Evolutionary conservation across 37 sponge, comb jelly and placozoan genomes (phyloP), one percentile per base, ranked within the genome.

Genomic region (Haliclona indistincta): DNA sequence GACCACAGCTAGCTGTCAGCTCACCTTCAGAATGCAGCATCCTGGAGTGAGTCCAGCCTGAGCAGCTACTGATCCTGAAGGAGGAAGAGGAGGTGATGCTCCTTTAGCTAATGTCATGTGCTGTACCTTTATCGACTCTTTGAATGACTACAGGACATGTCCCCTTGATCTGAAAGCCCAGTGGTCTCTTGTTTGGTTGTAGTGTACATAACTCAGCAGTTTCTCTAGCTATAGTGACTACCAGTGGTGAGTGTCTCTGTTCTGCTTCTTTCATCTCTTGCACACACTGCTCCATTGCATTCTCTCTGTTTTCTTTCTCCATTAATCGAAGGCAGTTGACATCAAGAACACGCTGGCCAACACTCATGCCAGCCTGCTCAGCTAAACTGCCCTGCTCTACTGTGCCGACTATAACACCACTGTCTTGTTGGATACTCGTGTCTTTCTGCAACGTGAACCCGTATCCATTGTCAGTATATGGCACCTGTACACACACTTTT

Each of bases 161-260:
- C 33, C 90, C 90, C 66, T 69, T 84, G 35, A 90, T 45, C 40
- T 90, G 81, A 52, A 90, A 70, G 8, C 90, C 90, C 44, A 90
- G 67, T 6, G 81, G 76, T 38, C n/a, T 35, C 60, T 37, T 63
- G 17, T 58, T 22, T 11, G 38, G 56, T 42, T 39, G 30, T 15
- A 75, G 17, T 4, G 44, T 60, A 13, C 35, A 25, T n/a, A n/a
- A 8, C 28, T 58, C 60, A 6, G 60, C 11, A 58, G 26, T 20
- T 20, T 58, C 60, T 58, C 60, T 58, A 6, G 22, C 7, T 6
- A 58, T 26, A 58, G n/a, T 20, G 6, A 58, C 23, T 20, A 25
- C 60, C 60, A 58, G 28, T 58, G 60, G 60, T n/a, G 25, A 7
- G 6, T 58, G 26, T 6, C 22, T 58, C 7, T 58, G 23, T n/a